Conservation (phyloP, 2,113 vertebrate genomes). For the Geothlypis trichas region DNA sequence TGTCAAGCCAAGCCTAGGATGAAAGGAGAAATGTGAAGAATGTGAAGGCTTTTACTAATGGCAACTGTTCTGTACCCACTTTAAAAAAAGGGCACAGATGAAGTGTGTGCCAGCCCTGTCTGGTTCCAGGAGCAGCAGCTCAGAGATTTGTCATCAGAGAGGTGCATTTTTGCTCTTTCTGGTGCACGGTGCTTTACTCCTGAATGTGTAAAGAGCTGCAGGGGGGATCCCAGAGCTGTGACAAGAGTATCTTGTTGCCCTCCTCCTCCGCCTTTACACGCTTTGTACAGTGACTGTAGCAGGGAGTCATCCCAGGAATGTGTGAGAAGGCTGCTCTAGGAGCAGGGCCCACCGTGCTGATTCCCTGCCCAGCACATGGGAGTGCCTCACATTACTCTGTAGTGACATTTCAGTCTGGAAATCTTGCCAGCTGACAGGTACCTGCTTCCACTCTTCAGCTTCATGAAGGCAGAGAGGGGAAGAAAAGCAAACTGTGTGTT, state of each 20-base stretch:
- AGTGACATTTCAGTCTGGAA: neutral
- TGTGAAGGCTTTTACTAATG: constrained; percentile 27
- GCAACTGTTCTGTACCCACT: neutral
- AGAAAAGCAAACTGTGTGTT: neutral
- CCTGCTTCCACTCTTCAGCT: neutral
- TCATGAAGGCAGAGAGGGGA: neutral
- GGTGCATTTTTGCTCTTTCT: neutral
- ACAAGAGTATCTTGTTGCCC: neutral
- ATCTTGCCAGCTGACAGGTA: neutral
- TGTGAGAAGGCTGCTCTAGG: neutral
- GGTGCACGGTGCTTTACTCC: neutral
- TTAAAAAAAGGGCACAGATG: neutral
- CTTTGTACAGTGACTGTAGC: neutral
- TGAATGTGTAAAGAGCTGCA: neutral
- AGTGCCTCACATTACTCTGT: neutral
- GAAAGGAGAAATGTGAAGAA: constrained; percentile 43
- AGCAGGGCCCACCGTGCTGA: neutral
- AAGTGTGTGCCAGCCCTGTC: constrained; percentile 3
- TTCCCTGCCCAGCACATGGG: neutral
- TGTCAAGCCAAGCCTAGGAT: neutral
- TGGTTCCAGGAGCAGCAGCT: neutral
- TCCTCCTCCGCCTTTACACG: neutral
- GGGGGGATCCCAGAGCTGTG: neutral
- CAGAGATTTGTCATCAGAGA: neutral
- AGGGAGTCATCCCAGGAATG: constrained; percentile 18